These are phyloP conservation scores for Accipiter virgatus DNA, from an alignment of 2,113 vertebrate species.

Conservation along the genomic window DNA sequence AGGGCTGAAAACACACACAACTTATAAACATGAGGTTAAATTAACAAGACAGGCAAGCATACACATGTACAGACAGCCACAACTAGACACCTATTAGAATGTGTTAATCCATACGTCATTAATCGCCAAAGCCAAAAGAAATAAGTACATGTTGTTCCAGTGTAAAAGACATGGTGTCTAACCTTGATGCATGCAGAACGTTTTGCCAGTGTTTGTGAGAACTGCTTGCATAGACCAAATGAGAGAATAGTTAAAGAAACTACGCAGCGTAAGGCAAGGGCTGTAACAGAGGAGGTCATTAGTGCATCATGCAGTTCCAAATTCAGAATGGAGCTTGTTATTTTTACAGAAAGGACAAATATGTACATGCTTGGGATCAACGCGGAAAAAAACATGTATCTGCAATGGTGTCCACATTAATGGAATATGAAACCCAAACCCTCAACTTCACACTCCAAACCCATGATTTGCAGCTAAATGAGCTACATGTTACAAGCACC, in stretches of 20 bases:
- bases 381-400: fast-evolving
- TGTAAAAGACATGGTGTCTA: background rate
- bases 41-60: fast-evolving
- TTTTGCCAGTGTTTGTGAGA: background rate
- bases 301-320: background rate
- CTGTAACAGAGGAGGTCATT: background rate
- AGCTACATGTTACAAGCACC: background rate
- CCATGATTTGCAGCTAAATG: background rate
- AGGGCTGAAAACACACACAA: background rate
- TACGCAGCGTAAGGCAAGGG: background rate
- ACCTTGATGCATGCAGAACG: background rate
- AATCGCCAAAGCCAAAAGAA: background rate
- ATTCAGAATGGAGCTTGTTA: background rate
- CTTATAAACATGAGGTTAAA: background rate
- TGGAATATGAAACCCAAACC: background rate
- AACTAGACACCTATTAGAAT: background rate
- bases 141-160: background rate
- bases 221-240: background rate
- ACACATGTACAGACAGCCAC: background rate
- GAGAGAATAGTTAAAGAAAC: background rate
- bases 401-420: background rate
- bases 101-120: background rate
- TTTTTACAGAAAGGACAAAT: background rate
- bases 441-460: background rate
- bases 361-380: fast-evolving